Conservation (phyloP, 2,888 invertebrate species). For the Diadegma fenestrale region DNA sequence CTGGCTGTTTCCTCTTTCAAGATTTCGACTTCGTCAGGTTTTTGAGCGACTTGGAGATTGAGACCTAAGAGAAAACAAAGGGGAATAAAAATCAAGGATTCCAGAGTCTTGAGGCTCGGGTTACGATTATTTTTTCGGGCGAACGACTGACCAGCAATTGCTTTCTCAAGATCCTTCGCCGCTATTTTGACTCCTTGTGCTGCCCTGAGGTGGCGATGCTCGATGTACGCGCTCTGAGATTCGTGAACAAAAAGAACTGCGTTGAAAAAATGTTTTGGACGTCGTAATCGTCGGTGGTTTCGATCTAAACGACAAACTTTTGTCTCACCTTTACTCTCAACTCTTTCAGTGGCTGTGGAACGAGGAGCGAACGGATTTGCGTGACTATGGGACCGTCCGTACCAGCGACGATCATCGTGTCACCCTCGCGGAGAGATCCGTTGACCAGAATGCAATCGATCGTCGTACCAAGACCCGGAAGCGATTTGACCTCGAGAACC, state of each 20-base stretch:
- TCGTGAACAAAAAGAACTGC: slow-evolving; percentile 41
- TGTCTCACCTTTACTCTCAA: slow-evolving; percentile 94
- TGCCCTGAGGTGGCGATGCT: slow-evolving; percentile 96
- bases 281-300: neutral
- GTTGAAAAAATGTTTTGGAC: neutral
- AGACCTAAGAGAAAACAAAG: slow-evolving; percentile 87
- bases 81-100: neutral
- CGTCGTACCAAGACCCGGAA: slow-evolving; percentile 98
- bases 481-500: slow-evolving; percentile 96
- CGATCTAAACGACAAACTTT: neutral
- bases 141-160: slow-evolving; percentile 90
- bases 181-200: slow-evolving; percentile 99
- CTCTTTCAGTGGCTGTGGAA: slow-evolving; percentile 99
- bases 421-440: slow-evolving; percentile 96
- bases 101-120: neutral
- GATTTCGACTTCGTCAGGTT: slow-evolving; percentile 97
- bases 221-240: slow-evolving; percentile 94
- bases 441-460: slow-evolving; percentile 99
- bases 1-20: slow-evolving; percentile 93
- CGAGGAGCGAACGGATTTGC: slow-evolving; percentile 97
- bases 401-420: slow-evolving; percentile 97
- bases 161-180: slow-evolving; percentile 98
- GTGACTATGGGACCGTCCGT: slow-evolving; percentile 99
- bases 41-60: slow-evolving; percentile 95
- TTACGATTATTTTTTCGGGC: neutral